Evolutionary conservation across 2,888 invertebrate species (phyloP).

Genomic region (Dyspetes luteomarginatus): DNA sequence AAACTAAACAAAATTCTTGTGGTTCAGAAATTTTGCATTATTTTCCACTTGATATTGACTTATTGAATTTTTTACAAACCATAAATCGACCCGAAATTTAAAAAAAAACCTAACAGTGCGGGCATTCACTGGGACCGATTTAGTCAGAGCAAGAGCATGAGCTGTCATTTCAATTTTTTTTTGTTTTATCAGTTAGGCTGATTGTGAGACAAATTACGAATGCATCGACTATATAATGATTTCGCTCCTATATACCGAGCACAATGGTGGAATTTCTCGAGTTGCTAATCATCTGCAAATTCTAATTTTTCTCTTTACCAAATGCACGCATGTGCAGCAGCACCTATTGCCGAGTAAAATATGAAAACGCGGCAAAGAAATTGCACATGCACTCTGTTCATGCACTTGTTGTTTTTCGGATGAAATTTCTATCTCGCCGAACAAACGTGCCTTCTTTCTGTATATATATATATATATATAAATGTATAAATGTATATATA

Average conservation of each 20-base stretch:
- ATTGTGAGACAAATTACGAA: background rate
- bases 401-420: conserved; percentile 33
- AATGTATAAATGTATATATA: too few species aligned
- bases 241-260: background rate
- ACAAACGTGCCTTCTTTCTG: background rate
- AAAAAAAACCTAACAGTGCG: too few species aligned
- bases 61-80: too few species aligned
- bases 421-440: conserved; percentile 42
- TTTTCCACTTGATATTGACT: too few species aligned
- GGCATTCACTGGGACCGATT: too few species aligned
- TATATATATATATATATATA: background rate
- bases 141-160: too few species aligned
- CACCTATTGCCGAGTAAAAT: conserved; percentile 25
- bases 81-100: too few species aligned
- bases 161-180: too few species aligned
- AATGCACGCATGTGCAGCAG: conserved; percentile 40
- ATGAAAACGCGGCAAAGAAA: background rate
- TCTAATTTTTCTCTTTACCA: conserved; percentile 52
- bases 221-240: background rate
- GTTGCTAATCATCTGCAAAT: conserved; percentile 56
- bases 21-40: too few species aligned
- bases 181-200: background rate
- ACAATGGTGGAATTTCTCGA: conserved; percentile 2
- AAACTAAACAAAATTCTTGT: too few species aligned
- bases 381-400: conserved; percentile 12